A percentile compares a stretch with the other conserved stretches of the same genome.
Conservation (phyloP, 2,888 invertebrate species). For the Cheilosia urbana region DNA sequence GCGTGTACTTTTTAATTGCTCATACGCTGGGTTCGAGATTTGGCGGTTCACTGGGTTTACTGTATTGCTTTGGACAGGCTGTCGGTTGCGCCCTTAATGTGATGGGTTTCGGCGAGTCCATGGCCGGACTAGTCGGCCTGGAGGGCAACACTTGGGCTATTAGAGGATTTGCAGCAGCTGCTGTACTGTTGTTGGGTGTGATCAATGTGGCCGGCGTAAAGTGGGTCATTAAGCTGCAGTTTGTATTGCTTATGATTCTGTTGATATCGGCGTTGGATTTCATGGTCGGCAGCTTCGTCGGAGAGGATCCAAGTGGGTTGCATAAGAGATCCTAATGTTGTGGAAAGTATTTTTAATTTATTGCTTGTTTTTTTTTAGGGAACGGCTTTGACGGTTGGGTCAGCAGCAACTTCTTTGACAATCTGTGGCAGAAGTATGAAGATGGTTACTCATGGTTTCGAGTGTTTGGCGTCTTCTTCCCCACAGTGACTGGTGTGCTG, state of each 20-base stretch:
- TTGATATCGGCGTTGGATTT: slow-evolving; percentile 96
- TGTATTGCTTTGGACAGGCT: slow-evolving; percentile 98
- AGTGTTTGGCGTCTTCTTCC: slow-evolving; percentile 98
- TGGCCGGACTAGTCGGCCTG: slow-evolving; percentile 92
- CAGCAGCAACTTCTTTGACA: slow-evolving; percentile 90
- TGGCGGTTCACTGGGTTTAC: slow-evolving; percentile 95
- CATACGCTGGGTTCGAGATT: slow-evolving; percentile 97
- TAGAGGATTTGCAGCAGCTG: slow-evolving; percentile 93
- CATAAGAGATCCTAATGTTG: neutral
- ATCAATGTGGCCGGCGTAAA: slow-evolving; percentile 98
- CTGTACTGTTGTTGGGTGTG: slow-evolving; percentile 92
- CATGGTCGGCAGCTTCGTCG: slow-evolving; percentile 95
- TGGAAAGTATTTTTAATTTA: neutral
- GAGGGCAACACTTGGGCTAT: slow-evolving; percentile 91
- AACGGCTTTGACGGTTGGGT: slow-evolving; percentile 95
- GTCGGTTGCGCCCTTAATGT: slow-evolving; percentile 98
- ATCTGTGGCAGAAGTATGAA: slow-evolving; percentile 91
- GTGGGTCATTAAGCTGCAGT: slow-evolving; percentile 98
- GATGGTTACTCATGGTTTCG: slow-evolving; percentile 96
- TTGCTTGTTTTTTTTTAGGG: slow-evolving; percentile 84
- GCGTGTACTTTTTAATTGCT: slow-evolving; percentile 97
- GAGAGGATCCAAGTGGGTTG: slow-evolving; percentile 87
- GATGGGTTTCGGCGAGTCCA: slow-evolving; percentile 97
- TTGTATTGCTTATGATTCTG: slow-evolving; percentile 92
- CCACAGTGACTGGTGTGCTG: slow-evolving; percentile 97